These are phyloP conservation scores for Alosa alosa DNA, from an alignment of 2,113 vertebrate genomes.

Conservation along the genomic window DNA sequence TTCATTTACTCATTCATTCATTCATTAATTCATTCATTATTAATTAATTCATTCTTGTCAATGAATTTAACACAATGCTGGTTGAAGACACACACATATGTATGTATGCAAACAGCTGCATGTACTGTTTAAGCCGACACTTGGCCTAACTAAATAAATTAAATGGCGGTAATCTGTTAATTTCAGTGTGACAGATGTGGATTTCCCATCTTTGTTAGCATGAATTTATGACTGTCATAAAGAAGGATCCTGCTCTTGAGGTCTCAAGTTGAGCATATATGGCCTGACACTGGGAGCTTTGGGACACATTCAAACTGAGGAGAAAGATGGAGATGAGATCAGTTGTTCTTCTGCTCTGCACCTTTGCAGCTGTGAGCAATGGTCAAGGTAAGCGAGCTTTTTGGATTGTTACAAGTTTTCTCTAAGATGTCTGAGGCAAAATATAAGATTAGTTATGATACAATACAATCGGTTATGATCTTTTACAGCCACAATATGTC, in stretches of 20 bases:
- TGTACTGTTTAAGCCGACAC: not conserved
- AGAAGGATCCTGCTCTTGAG: not conserved
- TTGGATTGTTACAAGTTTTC: not conserved
- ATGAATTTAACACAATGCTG: too few relatives aligned
- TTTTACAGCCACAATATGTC: too few relatives aligned
- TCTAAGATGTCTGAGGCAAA: too few relatives aligned
- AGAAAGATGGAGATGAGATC: conserved; percentile 27
- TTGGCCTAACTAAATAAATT: not conserved
- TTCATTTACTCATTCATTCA: too few relatives aligned
- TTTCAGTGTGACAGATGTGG: not conserved
- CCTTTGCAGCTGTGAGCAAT: conserved; percentile 15
- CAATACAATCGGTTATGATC: too few relatives aligned
- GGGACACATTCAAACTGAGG: not conserved
- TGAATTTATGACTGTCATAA: not conserved
- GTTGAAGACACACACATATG: too few relatives aligned
- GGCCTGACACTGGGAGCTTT: not conserved
- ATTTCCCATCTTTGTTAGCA: not conserved
- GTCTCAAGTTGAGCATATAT: conserved; percentile 16
- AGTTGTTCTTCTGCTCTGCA: conserved; percentile 25
- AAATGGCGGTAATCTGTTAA: not conserved
- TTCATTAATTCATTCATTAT: too few relatives aligned
- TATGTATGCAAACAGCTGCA: too few relatives aligned
- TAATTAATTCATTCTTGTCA: too few relatives aligned
- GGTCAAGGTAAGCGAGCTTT: not conserved
- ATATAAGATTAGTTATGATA: too few relatives aligned